phyloP scores from a whole-genome alignment of 2,888 invertebrate genomes.

The Hyles lineata region DNA sequence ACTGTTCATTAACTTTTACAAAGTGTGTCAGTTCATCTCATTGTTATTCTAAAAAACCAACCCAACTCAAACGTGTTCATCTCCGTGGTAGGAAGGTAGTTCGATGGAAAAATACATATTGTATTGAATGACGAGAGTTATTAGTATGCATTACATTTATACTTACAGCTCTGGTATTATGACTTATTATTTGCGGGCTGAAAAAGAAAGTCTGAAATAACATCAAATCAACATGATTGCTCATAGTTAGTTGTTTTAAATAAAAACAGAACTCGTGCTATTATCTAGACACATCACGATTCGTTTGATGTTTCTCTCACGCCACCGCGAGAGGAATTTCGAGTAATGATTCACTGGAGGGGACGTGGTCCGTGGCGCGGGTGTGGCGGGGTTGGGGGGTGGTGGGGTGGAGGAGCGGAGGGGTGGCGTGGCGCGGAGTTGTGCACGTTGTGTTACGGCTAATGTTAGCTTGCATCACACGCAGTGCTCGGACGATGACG shows the following conservation, averaged over 20 bases:
- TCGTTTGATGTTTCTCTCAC: slow-evolving; percentile 61
- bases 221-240: slow-evolving; percentile 55
- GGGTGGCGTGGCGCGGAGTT: slow-evolving; percentile 31
- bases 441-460: slow-evolving; percentile 50
- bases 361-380: slow-evolving; percentile 20
- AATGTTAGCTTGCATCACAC: slow-evolving; percentile 58
- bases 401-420: slow-evolving; percentile 30
- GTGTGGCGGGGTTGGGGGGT: slow-evolving; percentile 32
- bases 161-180: slow-evolving; percentile 26
- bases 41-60: neutral
- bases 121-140: slow-evolving; percentile 15
- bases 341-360: slow-evolving; percentile 39
- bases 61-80: slow-evolving; percentile 6
- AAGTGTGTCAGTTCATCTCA: neutral
- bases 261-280: slow-evolving; percentile 57
- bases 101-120: slow-evolving; percentile 8
- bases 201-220: slow-evolving; percentile 60
- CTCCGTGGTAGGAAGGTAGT: neutral
- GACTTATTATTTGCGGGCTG: slow-evolving; percentile 33
- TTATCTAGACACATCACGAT: slow-evolving; percentile 62
- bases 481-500: slow-evolving; percentile 54
- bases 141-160: slow-evolving; percentile 25
- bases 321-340: slow-evolving; percentile 45
- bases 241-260: slow-evolving; percentile 59
- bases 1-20: neutral